These are phyloP conservation scores for Mythimna lalbum DNA, from an alignment of 2,888 invertebrate genomes.

Conservation along the genomic window DNA sequence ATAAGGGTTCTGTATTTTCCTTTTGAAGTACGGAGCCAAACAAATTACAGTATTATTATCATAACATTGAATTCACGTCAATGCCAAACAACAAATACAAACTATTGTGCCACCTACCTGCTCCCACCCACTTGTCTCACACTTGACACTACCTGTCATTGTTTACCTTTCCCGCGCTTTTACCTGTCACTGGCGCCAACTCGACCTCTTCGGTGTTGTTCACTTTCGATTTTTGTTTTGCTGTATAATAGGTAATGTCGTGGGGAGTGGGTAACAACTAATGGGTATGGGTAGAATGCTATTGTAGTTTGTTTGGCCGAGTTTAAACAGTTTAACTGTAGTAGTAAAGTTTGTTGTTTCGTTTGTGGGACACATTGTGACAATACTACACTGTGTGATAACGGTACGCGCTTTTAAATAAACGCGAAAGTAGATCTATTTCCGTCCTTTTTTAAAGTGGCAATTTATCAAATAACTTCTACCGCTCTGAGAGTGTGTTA, in stretches of 20 bases:
- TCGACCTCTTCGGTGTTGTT: slow-evolving; percentile 7
- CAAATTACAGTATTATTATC: neutral
- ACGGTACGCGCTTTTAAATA: neutral
- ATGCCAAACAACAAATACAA: slow-evolving; percentile 12
- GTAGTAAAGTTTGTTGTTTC: no score
- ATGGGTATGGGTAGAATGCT: neutral
- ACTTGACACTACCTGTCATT: slow-evolving; percentile 33
- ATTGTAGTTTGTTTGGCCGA: slow-evolving; percentile 7
- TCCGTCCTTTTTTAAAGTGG: no score
- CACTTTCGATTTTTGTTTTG: slow-evolving; percentile 35
- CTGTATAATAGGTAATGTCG: slow-evolving; percentile 8
- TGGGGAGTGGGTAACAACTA: neutral
- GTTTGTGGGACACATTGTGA: neutral
- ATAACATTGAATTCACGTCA: neutral
- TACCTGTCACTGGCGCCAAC: slow-evolving; percentile 18
- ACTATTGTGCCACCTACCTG: slow-evolving; percentile 25
- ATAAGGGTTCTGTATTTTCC: no score
- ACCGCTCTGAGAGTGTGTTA: no score
- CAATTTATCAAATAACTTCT: no score
- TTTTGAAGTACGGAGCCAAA: no score
- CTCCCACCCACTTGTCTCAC: slow-evolving; percentile 33
- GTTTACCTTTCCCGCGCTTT: slow-evolving; percentile 40
- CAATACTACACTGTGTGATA: neutral
- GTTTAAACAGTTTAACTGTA: no score
- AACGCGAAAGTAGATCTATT: neutral